Conservation (phyloP, 2,888 invertebrate genomes). For the Anarsia innoxiella region DNA sequence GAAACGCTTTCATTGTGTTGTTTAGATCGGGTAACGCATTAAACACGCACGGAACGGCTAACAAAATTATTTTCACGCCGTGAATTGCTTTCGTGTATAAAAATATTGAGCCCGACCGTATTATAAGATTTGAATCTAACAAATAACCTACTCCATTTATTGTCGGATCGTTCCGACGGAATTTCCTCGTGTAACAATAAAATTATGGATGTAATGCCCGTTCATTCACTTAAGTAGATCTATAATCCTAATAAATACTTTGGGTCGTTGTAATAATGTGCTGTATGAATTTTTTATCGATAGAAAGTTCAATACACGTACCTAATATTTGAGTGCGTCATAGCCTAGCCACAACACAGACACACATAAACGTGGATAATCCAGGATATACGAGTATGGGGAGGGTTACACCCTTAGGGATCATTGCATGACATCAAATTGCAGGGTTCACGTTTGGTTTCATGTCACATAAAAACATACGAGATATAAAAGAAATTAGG, state of each 20-base stretch:
- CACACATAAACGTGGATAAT: slow-evolving; percentile 2
- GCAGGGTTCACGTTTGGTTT: not conserved
- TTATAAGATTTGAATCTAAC: not conserved
- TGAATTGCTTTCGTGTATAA: slow-evolving; percentile 2
- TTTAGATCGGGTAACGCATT: too few relatives aligned
- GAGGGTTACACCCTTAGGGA: not conserved
- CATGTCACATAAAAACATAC: not conserved
- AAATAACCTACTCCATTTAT: too few relatives aligned
- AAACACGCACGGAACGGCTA: not conserved
- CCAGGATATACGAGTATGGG: not conserved
- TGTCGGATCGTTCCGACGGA: too few relatives aligned
- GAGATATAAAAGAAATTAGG: not conserved
- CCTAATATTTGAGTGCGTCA: too few relatives aligned
- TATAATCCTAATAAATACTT: too few relatives aligned
- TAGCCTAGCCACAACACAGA: not conserved
- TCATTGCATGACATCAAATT: slow-evolving; percentile 2
- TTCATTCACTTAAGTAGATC: too few relatives aligned
- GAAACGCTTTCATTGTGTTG: not conserved
- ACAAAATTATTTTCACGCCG: slow-evolving; percentile 1
- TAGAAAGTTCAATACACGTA: too few relatives aligned
- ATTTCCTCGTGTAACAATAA: too few relatives aligned
- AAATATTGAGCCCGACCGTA: not conserved
- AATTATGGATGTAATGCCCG: too few relatives aligned
- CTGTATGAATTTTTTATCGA: too few relatives aligned
- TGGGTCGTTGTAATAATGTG: too few relatives aligned